Evolutionary conservation across 2,888 invertebrate species (phyloP).

Genomic region (Chloroclystis v-ata): DNA sequence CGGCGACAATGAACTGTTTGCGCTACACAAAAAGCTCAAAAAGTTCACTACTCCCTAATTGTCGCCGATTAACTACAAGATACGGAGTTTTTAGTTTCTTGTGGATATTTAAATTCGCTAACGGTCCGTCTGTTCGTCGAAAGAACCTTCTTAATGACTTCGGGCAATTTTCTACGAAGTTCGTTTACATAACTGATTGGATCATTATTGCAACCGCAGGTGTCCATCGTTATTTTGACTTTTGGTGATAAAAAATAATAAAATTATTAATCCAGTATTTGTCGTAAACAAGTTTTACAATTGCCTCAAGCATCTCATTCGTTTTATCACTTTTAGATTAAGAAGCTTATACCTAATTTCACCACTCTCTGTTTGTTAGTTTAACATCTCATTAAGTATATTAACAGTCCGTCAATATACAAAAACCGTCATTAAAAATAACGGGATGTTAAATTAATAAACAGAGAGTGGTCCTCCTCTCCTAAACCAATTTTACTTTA

Average conservation of each 20-base stretch:
- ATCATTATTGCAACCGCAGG: not conserved
- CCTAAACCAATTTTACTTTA: no score
- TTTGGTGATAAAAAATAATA: not conserved
- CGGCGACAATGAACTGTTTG: no score
- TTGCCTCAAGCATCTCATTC: not conserved
- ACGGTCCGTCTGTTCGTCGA: slow-evolving; percentile 18
- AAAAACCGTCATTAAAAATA: no score
- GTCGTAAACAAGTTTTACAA: not conserved
- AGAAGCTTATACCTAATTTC: no score
- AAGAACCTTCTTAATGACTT: slow-evolving; percentile 2
- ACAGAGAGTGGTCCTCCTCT: no score
- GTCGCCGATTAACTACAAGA: not conserved
- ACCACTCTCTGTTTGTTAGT: no score
- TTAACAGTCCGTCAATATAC: no score
- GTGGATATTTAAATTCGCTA: slow-evolving; percentile 22
- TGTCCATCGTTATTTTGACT: not conserved
- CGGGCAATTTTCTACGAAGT: slow-evolving; percentile 13
- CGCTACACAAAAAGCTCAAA: no score
- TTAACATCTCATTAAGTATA: no score
- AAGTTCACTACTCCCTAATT: not conserved
- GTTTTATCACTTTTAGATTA: no score
- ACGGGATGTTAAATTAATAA: no score
- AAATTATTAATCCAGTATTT: not conserved
- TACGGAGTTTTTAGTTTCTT: not conserved
- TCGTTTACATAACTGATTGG: slow-evolving; percentile 8